Evolutionary conservation across 2,797 vertebrate species (phyloP), one percentile per base, ranked within the genome.

Genomic region (Tenualosa thibaudeaui): DNA sequence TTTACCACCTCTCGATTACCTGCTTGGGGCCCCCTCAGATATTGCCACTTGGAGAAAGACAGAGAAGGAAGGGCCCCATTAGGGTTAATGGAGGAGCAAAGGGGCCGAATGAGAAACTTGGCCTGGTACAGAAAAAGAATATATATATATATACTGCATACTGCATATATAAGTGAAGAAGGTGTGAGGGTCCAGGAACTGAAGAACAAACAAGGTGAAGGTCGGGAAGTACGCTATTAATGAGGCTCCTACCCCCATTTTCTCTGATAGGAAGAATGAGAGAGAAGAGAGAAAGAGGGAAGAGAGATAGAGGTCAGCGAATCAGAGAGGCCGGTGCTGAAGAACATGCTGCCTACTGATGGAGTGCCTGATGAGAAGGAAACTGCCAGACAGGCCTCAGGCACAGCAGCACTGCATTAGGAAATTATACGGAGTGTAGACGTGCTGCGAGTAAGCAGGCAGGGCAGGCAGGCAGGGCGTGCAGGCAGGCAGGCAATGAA

Each of bases 231-330:
- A 26, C 24, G 12, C 58, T 26, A 83, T 83, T 83, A 83, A 58
- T 62, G 46, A 58, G 82, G 50, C 19, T 13, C 71, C 4, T 26
- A 37, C 6, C 71, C 58, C 40, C 22, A 24, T 85, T 82, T 85
- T 78, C 85, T 46, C 40, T 82, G 37, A 71, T 83, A 84, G 50
- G 62, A 19, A 51, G 40, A 75, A 19, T 9, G 40, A 9, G 71
- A 46, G 83, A 51, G 56, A 78, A 15, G 5, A 13, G 31, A 53
- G 31, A 75, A 31, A 17, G 68, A 17, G 17, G 37, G 65, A 86
- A 50, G 81, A 88, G 87, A 88, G 60, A 86, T 88, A 91, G 93
- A 93, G 92, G 93, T 93, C 92, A 93, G 87, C 75, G 84, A 91
- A 90, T 92, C 86, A 15, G 82, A 85, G 86, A 58, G 78, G 78